phyloP scores from a whole-genome alignment of 2,113 vertebrate species.

The Sisor rabdophorus region DNA sequence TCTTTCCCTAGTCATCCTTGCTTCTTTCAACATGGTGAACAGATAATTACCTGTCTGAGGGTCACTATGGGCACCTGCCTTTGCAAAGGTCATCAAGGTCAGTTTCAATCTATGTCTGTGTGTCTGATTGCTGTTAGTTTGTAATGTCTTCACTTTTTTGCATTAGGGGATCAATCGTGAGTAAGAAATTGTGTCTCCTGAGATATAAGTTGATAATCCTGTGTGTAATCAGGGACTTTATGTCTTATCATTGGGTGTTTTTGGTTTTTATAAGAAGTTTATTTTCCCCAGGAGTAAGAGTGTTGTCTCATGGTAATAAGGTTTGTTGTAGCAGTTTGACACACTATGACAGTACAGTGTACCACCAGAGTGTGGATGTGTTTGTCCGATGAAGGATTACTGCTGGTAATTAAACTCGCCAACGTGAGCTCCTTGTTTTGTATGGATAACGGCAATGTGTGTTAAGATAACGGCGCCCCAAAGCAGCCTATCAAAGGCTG shows the following conservation, averaged over 20 bases:
- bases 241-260: too few relatives aligned
- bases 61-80: conserved; percentile 74
- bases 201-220: not conserved
- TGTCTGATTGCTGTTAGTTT: conserved; percentile 10
- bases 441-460: not conserved
- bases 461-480: conserved; percentile 9
- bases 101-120: conserved; percentile 59
- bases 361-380: conserved; percentile 3
- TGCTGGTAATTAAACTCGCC: conserved; percentile 3
- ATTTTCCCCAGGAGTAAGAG: not conserved
- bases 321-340: not conserved
- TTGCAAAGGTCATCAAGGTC: conserved; percentile 78
- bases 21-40: conserved; percentile 67
- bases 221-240: too few relatives aligned
- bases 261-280: too few relatives aligned
- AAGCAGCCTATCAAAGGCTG: conserved; percentile 8
- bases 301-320: conserved; percentile 10
- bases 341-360: not conserved
- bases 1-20: conserved; percentile 18
- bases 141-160: not conserved
- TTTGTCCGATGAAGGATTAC: conserved; percentile 5
- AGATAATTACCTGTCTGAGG: conserved; percentile 64
- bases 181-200: not conserved
- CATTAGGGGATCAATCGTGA: too few relatives aligned
- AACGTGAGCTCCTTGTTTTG: conserved; percentile 1